Conservation (phyloP, 2,888 invertebrate genomes). For the Halictus ligatus region DNA sequence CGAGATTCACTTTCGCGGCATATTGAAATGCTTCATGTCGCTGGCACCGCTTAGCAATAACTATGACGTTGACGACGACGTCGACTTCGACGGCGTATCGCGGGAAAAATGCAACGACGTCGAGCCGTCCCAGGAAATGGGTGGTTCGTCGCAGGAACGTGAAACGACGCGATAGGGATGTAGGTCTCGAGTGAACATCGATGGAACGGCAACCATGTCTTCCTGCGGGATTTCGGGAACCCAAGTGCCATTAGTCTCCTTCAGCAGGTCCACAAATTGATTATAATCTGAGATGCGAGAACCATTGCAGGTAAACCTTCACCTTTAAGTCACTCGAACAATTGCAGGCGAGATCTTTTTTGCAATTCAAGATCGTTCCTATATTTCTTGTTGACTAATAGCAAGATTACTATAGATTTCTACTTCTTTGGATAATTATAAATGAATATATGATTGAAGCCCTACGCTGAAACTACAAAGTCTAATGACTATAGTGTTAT, state of each 20-base stretch:
- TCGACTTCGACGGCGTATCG: constrained; percentile 20
- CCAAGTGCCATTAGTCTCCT: background rate
- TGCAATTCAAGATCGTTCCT: background rate
- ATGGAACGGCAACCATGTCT: constrained; percentile 2
- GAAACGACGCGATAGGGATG: constrained; percentile 16
- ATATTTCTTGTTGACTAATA: background rate
- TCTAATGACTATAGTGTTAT: too few species aligned
- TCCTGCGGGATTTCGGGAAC: background rate
- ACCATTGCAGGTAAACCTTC: background rate
- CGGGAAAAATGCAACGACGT: constrained; percentile 25
- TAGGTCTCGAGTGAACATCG: background rate
- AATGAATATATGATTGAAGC: too few species aligned
- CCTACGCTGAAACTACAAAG: too few species aligned
- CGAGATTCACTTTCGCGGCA: constrained; percentile 32
- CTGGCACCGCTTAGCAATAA: constrained; percentile 18
- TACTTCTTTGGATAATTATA: background rate
- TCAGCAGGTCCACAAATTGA: background rate
- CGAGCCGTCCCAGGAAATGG: constrained; percentile 1
- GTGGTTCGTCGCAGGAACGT: constrained; percentile 13
- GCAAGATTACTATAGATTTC: too few species aligned
- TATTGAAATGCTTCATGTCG: constrained; percentile 48
- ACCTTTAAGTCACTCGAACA: background rate
- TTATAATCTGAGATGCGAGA: background rate
- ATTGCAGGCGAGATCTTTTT: too few species aligned
- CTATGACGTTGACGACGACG: constrained; percentile 23